Base-by-base conservation (phyloP, 1,140 invertebrate species). In the Melipona quadrifasciata region DNA sequence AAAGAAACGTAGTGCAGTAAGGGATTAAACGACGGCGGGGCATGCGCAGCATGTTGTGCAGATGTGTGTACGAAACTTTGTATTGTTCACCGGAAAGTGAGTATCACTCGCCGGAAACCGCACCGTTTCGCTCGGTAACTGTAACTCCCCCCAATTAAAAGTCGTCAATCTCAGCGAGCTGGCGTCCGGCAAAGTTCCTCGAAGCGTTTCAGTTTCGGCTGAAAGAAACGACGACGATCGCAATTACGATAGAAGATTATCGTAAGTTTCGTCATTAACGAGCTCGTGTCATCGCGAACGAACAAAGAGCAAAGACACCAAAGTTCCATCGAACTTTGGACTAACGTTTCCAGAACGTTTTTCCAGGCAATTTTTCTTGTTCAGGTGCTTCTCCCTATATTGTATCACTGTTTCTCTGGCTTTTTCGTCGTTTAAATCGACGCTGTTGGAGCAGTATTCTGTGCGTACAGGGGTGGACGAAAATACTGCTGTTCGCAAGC, bases 21-120 rank as follows among this genome's bases (percentile, higher is more conserved):
- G 83, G 83, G 77, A 80, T 84, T 84, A 84, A 84, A 80, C 21
- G 21, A 39, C 19, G 55, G 19, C 78, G 78, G 77, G 70, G 83
- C 77, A 84, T 84, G 83, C 51, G 51, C 64, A 73, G 83, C 83
- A 84, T 84, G 83, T 80, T 84, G 77, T 80, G 74, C 83, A 80
- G 34, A 67, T 79, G 47, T 80, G 58, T 73, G 68, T 80, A 55
- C 79, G 65, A 67, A 58, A 80, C 73, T 79, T 73, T 55, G 5
- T 67, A 34, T 16, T 10, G 6, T 57, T 47, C 39, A 47, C 67
- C 16, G n/a, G 1, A 6, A 27, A 64, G 17, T 6, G 17, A 74
- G 3, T 12, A 0, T 47, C 39, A 24, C 55, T 6, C 55, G 21
- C 24, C 5, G 21, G 14, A 19, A 61, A 39, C 34, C 21, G 34